phyloP scores from a whole-genome alignment of 2,888 invertebrate genomes.

The Aphodius granarius region DNA sequence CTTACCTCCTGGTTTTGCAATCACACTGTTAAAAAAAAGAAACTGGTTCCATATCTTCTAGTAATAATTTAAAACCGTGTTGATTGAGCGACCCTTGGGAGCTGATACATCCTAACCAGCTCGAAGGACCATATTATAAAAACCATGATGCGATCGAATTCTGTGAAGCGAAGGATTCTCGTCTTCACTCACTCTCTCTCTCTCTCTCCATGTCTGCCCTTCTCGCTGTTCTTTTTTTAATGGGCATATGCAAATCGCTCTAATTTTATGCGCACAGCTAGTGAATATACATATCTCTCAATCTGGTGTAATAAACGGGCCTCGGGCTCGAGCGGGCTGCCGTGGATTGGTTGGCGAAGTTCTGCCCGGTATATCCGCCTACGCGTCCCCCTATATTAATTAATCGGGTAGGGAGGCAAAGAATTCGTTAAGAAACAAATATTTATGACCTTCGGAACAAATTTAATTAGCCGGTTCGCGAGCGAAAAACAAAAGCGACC shows the following conservation, averaged over 20 bases:
- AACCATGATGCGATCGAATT: background rate
- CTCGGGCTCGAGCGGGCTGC: background rate
- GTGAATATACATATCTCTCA: background rate
- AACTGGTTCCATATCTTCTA: background rate
- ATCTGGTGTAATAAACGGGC: background rate
- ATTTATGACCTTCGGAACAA: constrained; percentile 12
- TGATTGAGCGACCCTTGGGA: background rate
- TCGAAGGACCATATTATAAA: background rate
- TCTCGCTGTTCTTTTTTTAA: background rate
- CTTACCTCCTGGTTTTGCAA: no score
- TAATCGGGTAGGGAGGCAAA: constrained; percentile 3
- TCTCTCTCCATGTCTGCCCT: background rate
- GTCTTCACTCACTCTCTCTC: background rate
- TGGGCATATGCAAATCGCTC: background rate
- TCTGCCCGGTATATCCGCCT: background rate
- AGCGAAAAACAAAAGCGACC: background rate
- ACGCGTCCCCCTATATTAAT: background rate
- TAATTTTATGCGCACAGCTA: background rate
- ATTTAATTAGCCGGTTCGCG: constrained; percentile 9
- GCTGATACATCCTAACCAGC: background rate
- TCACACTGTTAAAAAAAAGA: background rate
- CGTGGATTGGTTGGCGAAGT: background rate
- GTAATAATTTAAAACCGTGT: background rate
- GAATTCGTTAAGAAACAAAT: constrained; percentile 15
- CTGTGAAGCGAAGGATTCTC: background rate